Evolutionary conservation across 2,888 invertebrate genomes (phyloP).

Genomic region (Macrophya alboannulata): DNA sequence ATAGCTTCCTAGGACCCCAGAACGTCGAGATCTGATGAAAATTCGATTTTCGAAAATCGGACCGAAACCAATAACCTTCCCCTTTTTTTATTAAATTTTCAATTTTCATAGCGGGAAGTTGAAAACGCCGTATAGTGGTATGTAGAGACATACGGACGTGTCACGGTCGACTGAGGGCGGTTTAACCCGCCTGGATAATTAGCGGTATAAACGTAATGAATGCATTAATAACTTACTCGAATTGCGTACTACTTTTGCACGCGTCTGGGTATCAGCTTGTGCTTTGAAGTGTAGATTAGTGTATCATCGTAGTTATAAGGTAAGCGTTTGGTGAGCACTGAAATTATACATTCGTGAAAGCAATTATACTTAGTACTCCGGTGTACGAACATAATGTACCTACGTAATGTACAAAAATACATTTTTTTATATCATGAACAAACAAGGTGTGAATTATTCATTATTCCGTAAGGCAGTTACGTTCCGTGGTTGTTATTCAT

Average conservation of each 20-base stretch:
- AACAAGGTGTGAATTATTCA: background rate
- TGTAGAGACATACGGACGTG: background rate
- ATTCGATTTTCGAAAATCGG: no score
- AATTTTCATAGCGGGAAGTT: no score
- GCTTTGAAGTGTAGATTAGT: conserved; percentile 6
- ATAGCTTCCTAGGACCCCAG: no score
- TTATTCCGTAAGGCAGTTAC: background rate
- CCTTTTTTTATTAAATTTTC: no score
- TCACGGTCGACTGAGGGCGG: background rate
- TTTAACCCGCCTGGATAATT: background rate
- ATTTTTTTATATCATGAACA: background rate
- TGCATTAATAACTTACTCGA: conserved; percentile 18
- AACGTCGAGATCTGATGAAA: no score
- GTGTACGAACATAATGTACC: background rate
- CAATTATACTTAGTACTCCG: conserved; percentile 21
- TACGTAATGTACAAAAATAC: background rate
- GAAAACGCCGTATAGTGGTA: no score
- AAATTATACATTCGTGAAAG: background rate
- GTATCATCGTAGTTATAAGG: background rate
- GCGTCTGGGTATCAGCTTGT: background rate
- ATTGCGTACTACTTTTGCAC: conserved; percentile 17
- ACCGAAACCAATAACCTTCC: no score
- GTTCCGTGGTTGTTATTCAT: background rate
- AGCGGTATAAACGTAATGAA: background rate
- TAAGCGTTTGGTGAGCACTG: background rate